Base-by-base conservation (phyloP, 2,888 invertebrate species). In the Cyrtodaria siliqua region DNA sequence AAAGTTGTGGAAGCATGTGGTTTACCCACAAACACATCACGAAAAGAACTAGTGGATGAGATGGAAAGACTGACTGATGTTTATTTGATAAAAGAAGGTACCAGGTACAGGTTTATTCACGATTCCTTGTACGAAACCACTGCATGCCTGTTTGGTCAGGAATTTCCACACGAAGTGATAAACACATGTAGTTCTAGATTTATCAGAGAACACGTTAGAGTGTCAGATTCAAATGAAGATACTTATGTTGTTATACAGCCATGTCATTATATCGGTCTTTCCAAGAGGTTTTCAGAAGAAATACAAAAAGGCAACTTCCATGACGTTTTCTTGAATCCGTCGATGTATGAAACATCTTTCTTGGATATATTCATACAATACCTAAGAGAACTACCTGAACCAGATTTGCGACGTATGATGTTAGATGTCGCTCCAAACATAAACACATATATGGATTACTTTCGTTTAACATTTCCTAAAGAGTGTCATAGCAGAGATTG, bases 51-150 rank as follows among this genome's bases (percentile, higher is more conserved):
- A 33, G 4, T 12, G 4, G 33, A 33, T 8, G 33, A 12, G 12
- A 8, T 33, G 33, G 33, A 33, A 4, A 4, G 12, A 29, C 6
- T 56, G 6, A 2, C 33, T 1, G 18, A 33, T 38, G 38, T 56
- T 12, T 56, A 56, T 20, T 23, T 56, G 23, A 38, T 56, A 56
- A 18, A 18, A 33, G 56, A 56, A 56, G 56, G 38, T 14, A 20
- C 29, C 1, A 18, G n/a, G 20, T 4, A 18, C 20, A 56, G 20
- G 16, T 56, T 56, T 56, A 20, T 56, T 14, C 56, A 56, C 23
- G 56, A 33, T 23, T 38, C 56, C 29, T 20, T 56, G 38, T 33
- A 18, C 20, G 56, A 56, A 29, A 23, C 56, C 4, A 38, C 33
- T 2, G 14, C 23, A 9, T 56, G 33, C 14, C 56, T 38, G 12